phyloP scores from a whole-genome alignment of 2,113 vertebrate species.

The Oophaga pumilio region DNA sequence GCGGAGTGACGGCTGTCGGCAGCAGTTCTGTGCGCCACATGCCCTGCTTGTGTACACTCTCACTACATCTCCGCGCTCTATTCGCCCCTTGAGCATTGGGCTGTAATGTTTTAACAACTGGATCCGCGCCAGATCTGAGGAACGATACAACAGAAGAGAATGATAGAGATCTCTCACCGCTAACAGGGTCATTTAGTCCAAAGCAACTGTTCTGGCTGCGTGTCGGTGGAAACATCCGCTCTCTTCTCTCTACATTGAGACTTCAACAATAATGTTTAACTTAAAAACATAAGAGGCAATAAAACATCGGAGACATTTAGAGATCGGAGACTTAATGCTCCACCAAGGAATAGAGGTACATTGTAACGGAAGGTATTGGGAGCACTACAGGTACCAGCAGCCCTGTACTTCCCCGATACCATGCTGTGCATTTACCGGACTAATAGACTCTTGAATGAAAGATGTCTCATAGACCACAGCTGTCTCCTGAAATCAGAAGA shows the following conservation, averaged over 20 bases:
- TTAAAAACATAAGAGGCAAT: slow-evolving; percentile 18
- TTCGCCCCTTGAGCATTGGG: neutral
- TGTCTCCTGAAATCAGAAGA: neutral
- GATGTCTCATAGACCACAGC: neutral
- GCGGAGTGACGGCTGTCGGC: neutral
- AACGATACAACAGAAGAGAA: slow-evolving; percentile 10
- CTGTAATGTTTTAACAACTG: slow-evolving; percentile 24
- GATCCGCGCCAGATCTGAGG: slow-evolving; percentile 6
- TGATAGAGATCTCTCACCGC: slow-evolving; percentile 39
- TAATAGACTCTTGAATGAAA: neutral
- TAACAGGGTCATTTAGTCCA: slow-evolving; percentile 42
- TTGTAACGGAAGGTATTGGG: neutral
- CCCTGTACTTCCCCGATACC: no score
- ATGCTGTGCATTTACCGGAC: neutral
- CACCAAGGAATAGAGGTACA: slow-evolving; percentile 6
- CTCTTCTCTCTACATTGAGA: neutral
- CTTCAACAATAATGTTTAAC: slow-evolving; percentile 31
- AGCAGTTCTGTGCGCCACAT: neutral
- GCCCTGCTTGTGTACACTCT: slow-evolving; percentile 5
- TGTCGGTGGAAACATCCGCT: slow-evolving; percentile 36
- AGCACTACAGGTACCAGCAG: neutral
- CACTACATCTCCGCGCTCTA: slow-evolving; percentile 6
- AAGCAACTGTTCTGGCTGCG: slow-evolving; percentile 23
- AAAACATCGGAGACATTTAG: neutral
- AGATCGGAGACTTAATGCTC: neutral